Evolutionary conservation across 92 coral and sea anemone species (phyloP).

Genomic region (Montipora capitata): DNA sequence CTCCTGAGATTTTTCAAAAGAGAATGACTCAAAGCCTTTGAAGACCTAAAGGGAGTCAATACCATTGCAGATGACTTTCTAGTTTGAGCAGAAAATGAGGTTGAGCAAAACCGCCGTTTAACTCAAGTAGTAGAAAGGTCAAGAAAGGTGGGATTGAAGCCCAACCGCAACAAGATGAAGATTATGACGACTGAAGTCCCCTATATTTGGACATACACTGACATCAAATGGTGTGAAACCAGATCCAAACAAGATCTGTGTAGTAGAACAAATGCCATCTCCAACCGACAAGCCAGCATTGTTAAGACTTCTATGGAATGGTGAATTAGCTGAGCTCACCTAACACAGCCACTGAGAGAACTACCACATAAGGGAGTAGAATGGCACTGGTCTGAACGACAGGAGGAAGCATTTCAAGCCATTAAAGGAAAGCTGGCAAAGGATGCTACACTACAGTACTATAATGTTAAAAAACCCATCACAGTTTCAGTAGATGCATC

Average conservation of each 20-base stretch:
- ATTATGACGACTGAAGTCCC: constrained; percentile 9
- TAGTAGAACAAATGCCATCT: constrained; percentile 6
- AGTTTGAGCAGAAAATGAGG: neutral
- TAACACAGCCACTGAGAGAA: neutral
- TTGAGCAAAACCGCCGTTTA: no score
- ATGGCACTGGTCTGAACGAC: no score
- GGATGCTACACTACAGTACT: constrained; percentile 60
- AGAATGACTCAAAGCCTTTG: constrained; percentile 25
- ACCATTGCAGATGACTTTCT: constrained; percentile 10
- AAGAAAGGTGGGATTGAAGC: constrained; percentile 3
- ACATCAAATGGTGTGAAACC: constrained; percentile 23
- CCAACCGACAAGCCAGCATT: neutral
- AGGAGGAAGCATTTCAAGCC: constrained; percentile 18
- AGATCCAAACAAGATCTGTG: constrained; percentile 31
- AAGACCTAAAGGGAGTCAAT: constrained; percentile 13
- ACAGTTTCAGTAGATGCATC: constrained; percentile 46
- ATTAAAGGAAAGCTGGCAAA: constrained; percentile 8
- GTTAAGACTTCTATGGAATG: constrained; percentile 13
- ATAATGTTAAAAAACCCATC: constrained; percentile 52
- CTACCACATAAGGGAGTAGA: no score
- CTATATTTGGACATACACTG: constrained; percentile 9
- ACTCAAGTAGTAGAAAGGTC: no score
- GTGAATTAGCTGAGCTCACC: neutral
- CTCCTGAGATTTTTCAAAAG: constrained; percentile 37
- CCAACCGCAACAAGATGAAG: constrained; percentile 20